Base-by-base conservation (phyloP, 2,888 invertebrate genomes). In the Conchocele bisecta region DNA sequence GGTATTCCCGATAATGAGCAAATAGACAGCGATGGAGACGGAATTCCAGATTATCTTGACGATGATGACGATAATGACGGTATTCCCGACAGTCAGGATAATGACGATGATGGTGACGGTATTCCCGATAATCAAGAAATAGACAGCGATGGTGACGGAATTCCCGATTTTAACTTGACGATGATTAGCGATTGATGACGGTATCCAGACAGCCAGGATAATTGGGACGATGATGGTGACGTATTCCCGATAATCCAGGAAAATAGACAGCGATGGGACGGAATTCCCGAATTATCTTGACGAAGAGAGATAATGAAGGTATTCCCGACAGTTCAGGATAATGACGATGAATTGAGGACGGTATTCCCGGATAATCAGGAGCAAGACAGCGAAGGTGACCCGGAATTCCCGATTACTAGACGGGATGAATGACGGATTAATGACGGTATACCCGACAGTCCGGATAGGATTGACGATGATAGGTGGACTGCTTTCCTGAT, bases 21-120 rank as follows among this genome's bases (percentile, higher is more conserved):
- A 26, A 70, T 78, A 35, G 89, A 88, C 54, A 72, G 68, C 13
- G 87, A 88, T 58, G 82, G 83, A 46, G 88, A 88, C 58, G 88
- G 88, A 0, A 86, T 89, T 53, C 87, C 82, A 2, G 82, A 85
- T 50, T 73, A 63, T 24, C 33, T 73, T 7, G 80, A 82, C 24
- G 70, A 82, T 20, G 83, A 84, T 46, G 72, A 64, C 39, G 83
- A 85, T 61, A 80, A 65, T 50, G 81, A 81, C 68, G 87, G 86
- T 24, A 84, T 86, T 44, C 82, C 83, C 22, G 82, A 83, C 48
- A 60, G 75, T 15, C 24, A 58, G 11, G 83, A 85, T 44, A 65
- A 81, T 46, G 86, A 86, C 48, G 76, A 70, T 24, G 88, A 89
- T 73, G 87, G 86, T 1, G 86, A 89, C 68, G 89, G 89, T n/a